Conservation (phyloP, 2,888 invertebrate species). For the Onthophagus sagittarius region DNA sequence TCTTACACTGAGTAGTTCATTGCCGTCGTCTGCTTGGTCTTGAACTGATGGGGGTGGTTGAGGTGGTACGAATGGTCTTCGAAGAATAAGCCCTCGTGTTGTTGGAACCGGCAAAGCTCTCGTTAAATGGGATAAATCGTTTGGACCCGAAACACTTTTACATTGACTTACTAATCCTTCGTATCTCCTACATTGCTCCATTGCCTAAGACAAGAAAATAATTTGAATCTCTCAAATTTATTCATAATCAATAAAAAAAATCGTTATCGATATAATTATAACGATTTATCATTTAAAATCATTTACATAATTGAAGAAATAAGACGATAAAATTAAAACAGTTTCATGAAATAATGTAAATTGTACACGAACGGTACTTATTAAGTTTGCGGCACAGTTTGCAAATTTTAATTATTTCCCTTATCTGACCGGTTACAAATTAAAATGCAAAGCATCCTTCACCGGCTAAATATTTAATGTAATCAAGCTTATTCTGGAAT, state of each 20-base stretch:
- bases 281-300: too few relatives aligned
- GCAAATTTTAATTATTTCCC: neutral
- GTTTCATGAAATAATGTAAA: too few relatives aligned
- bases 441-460: neutral
- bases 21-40: conserved; percentile 48
- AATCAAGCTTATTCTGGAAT: neutral
- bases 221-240: neutral
- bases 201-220: conserved; percentile 54
- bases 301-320: too few relatives aligned
- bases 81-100: conserved; percentile 50
- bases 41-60: conserved; percentile 58
- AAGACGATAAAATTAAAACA: too few relatives aligned
- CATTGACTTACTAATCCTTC: conserved; percentile 75
- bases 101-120: conserved; percentile 59
- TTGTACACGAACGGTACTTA: neutral
- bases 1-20: conserved; percentile 50
- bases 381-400: neutral
- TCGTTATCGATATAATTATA: too few relatives aligned
- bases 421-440: neutral
- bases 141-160: conserved; percentile 66
- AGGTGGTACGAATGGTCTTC: conserved; percentile 62
- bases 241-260: too few relatives aligned
- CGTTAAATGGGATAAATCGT: conserved; percentile 75
- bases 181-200: conserved; percentile 80
- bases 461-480: neutral